Evolutionary conservation across 2,888 invertebrate genomes (phyloP).

Genomic region (Polydrusus pterygomalis): DNA sequence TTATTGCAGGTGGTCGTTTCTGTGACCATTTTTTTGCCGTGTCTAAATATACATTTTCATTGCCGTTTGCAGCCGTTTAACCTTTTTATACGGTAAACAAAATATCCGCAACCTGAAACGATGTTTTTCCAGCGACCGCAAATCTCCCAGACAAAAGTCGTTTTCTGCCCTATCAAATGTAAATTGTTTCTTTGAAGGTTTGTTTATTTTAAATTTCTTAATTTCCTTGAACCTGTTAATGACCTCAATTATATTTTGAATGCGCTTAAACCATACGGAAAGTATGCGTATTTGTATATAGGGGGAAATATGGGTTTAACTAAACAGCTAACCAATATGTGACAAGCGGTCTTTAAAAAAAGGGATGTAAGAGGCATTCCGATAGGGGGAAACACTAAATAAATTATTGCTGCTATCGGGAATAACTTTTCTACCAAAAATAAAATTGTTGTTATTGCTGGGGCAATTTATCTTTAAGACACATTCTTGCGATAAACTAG

Average conservation of each 20-base stretch:
- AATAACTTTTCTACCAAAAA: too few relatives aligned
- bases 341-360: too few relatives aligned
- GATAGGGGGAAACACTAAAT: too few relatives aligned
- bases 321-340: too few relatives aligned
- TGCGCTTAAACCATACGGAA: too few relatives aligned
- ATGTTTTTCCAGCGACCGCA: slow-evolving; percentile 19
- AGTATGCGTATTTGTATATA: too few relatives aligned
- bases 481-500: too few relatives aligned
- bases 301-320: too few relatives aligned
- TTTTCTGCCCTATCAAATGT: slow-evolving; percentile 21
- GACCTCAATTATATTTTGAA: slow-evolving; percentile 17
- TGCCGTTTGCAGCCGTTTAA: slow-evolving; percentile 10
- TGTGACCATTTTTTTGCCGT: not conserved
- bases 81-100: slow-evolving; percentile 1
- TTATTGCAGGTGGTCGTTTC: slow-evolving; percentile 26
- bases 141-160: slow-evolving; percentile 5
- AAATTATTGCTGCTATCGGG: too few relatives aligned
- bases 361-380: too few relatives aligned
- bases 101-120: slow-evolving; percentile 5
- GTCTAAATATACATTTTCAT: slow-evolving; percentile 8
- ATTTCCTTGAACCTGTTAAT: not conserved
- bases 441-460: too few relatives aligned
- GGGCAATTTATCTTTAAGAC: too few relatives aligned
- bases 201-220: slow-evolving; percentile 18
- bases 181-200: slow-evolving; percentile 19